Evolutionary conservation across 2,888 invertebrate genomes (phyloP), one percentile per base, ranked within the genome.

Genomic region (Limnephilus lunatus): DNA sequence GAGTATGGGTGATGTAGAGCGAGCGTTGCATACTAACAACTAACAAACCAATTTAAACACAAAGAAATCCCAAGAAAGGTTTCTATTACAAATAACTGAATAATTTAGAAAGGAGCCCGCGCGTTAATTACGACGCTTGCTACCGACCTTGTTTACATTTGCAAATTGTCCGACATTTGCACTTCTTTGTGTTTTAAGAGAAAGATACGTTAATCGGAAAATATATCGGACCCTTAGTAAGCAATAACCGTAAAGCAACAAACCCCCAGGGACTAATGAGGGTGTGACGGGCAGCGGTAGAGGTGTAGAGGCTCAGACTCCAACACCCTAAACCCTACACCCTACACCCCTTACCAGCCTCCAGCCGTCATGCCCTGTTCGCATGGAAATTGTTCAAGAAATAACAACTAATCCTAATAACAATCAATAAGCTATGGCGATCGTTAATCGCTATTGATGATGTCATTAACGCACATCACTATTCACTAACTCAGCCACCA

Each of bases 211-310:
- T 90, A 85, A 85, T 90, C 90, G 30, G 81, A 48, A 92, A 90
- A 85, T 86, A 86, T 92, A 92, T 92, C 86, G 86, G 86, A 90
- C 92, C 92, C 90, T 82, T 31, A 85, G 85, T 32, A 85, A 90
- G 85, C 86, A 86, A 85, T 92, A 90, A 85, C 86, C 53, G 85
- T 68, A 53, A 86, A 85, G 89, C 44, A 82, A 39, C 81, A 31
- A n/a, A 31, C 81, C 92, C 85, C 90, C 30, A 14, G 92, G 82
- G 92, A 90, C 53, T 90, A 92, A 90, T 83, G 89, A 89, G 39
- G 85, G 85, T 44, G 85, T 39, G 89, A 85, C 89, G 85, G 85
- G 90, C 53, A 53, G 48, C 15, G 44, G 48, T 32, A n/a, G 32
- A 85, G 90, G 31, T 32, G 35, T 81, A 15, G 80, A 32, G 31